phyloP scores from a whole-genome alignment of 1,140 invertebrate genomes.

The Tetramorium simillimum region DNA sequence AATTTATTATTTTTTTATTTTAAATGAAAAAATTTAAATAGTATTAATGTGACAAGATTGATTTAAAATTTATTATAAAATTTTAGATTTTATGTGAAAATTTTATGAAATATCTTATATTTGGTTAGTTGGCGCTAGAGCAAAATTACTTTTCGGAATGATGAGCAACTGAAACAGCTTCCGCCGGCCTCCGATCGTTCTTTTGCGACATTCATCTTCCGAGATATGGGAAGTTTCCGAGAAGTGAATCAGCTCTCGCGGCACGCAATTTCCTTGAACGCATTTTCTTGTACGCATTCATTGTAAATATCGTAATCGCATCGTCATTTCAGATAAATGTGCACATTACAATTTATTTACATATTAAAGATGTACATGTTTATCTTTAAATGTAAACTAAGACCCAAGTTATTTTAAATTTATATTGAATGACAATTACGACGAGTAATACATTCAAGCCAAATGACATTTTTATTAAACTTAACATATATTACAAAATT shows the following conservation, averaged over 20 bases:
- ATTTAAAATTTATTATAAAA: background rate
- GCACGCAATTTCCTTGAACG: background rate
- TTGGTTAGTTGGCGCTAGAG: background rate
- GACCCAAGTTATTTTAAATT: background rate
- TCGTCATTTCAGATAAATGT: background rate
- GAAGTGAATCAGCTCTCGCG: constrained; percentile 2
- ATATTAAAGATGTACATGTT: background rate
- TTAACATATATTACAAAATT: background rate
- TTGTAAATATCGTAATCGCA: background rate
- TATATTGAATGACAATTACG: background rate
- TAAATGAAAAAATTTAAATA: background rate
- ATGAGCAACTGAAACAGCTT: background rate
- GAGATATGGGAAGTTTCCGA: background rate
- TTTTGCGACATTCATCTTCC: background rate
- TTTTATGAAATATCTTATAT: background rate
- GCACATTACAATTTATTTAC: background rate
- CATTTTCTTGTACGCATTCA: background rate
- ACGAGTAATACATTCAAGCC: background rate
- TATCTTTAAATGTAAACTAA: background rate
- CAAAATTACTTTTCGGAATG: background rate
- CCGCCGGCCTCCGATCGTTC: background rate
- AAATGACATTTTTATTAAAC: background rate
- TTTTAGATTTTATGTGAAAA: background rate
- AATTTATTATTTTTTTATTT: too few relatives aligned
- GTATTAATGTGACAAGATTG: background rate